phyloP scores from a whole-genome alignment of 2,113 vertebrate species.

The Nothobranchius furzeri region DNA sequence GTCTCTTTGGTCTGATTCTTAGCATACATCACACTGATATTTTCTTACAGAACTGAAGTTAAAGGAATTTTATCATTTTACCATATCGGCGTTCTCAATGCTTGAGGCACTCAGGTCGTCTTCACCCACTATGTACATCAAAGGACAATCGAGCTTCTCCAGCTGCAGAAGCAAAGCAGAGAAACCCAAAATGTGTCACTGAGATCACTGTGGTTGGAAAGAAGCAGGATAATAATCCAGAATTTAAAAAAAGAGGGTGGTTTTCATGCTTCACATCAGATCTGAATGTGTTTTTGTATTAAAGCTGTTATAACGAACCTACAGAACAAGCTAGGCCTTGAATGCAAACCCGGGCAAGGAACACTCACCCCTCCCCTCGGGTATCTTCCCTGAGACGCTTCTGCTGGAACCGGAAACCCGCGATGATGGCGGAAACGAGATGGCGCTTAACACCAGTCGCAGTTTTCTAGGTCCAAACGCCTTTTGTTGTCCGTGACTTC shows the following conservation, averaged over 20 bases:
- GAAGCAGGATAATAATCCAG: no score
- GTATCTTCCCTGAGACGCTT: no score
- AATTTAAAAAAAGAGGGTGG: no score
- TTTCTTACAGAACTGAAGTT: neutral
- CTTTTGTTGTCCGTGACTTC: no score
- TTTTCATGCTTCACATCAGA: neutral
- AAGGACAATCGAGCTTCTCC: slow-evolving; percentile 66
- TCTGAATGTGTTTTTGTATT: neutral
- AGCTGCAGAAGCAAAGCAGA: slow-evolving; percentile 46
- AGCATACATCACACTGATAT: neutral
- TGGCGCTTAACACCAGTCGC: no score
- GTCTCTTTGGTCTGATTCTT: neutral
- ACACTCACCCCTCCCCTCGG: no score
- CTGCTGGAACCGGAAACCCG: no score
- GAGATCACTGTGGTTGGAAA: neutral
- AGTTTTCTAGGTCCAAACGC: no score
- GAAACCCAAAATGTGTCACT: neutral
- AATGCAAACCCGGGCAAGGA: no score
- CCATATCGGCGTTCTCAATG: slow-evolving; percentile 61
- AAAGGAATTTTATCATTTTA: slow-evolving; percentile 16
- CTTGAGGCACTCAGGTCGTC: slow-evolving; percentile 61
- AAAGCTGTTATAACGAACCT: no score
- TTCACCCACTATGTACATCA: slow-evolving; percentile 67
- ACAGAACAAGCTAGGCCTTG: no score
- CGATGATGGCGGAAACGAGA: no score